These are phyloP conservation scores for Umimayanthus chanpuru DNA, from an alignment of 92 coral and sea anemone species.

Conservation along the genomic window DNA sequence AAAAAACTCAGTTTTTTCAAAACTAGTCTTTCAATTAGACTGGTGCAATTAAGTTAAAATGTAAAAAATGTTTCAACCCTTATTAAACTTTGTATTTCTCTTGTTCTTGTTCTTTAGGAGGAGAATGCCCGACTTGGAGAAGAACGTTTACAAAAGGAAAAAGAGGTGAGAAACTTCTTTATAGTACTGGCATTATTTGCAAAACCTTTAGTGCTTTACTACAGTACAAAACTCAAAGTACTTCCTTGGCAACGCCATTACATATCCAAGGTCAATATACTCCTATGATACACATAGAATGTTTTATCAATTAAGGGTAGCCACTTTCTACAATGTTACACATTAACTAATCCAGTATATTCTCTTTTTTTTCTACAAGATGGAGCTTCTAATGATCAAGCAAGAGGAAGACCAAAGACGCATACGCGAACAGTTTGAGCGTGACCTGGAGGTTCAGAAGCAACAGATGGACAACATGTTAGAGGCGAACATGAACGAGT, in stretches of 20 bases:
- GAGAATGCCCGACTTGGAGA: conserved; percentile 68
- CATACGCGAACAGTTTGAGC: conserved; percentile 62
- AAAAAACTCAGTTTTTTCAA: too few species aligned
- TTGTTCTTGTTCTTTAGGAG: conserved; percentile 45
- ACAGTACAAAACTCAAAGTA: background rate
- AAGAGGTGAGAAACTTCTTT: conserved; percentile 51
- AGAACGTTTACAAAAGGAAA: conserved; percentile 60
- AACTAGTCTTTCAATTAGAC: too few species aligned
- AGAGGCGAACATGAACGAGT: conserved; percentile 62
- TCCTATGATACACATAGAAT: too few species aligned
- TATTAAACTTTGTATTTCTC: background rate
- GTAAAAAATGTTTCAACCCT: background rate
- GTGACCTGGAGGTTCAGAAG: conserved; percentile 52
- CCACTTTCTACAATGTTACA: background rate
- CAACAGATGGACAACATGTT: conserved; percentile 67
- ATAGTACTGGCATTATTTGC: background rate
- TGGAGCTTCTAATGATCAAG: conserved; percentile 51
- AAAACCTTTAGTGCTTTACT: background rate
- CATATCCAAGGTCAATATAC: too few species aligned
- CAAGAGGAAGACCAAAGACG: conserved; percentile 65
- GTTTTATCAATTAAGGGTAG: background rate
- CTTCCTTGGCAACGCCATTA: background rate
- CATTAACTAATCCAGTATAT: background rate
- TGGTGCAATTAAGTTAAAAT: too few species aligned
- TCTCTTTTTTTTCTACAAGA: conserved; percentile 26